A percentile compares a stretch with the other conserved stretches of the same genome.
Conservation (phyloP, 2,797 vertebrate genomes). For the Phoeniculus purpureus region DNA sequence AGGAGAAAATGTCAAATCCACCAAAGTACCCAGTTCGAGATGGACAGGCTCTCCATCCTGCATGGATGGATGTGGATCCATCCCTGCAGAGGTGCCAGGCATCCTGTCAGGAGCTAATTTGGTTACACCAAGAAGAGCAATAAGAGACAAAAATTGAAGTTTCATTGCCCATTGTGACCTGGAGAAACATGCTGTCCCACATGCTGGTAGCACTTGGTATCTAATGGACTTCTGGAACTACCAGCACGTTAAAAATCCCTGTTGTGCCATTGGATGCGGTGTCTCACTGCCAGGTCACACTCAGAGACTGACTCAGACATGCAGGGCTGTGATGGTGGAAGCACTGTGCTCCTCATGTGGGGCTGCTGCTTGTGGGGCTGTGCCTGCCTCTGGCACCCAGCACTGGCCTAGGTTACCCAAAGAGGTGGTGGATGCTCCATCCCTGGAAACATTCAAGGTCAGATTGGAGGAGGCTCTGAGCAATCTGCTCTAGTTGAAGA, state of each 20-base stretch:
- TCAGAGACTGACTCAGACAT: background rate
- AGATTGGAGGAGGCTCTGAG: background rate
- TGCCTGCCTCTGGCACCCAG: background rate
- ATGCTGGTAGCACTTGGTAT: background rate
- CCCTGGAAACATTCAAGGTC: background rate
- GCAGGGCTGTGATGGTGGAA: background rate
- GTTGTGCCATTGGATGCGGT: background rate
- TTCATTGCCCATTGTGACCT: background rate
- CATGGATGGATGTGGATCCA: background rate
- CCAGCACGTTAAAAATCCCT: background rate
- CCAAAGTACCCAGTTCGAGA: background rate
- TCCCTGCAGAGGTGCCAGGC: background rate
- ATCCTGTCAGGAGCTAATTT: background rate
- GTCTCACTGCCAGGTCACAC: fast-evolving
- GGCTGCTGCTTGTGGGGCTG: fast-evolving
- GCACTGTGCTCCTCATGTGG: fast-evolving
- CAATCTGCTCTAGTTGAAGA: background rate
- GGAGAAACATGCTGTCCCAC: background rate
- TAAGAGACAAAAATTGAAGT: background rate
- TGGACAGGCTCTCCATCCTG: background rate
- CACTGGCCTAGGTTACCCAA: background rate
- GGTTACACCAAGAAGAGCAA: background rate
- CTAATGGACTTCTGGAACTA: background rate
- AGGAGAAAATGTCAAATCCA: background rate
- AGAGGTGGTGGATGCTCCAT: background rate